Conservation (phyloP, 2,888 invertebrate genomes). For the Oscheius myriophilus region DNA sequence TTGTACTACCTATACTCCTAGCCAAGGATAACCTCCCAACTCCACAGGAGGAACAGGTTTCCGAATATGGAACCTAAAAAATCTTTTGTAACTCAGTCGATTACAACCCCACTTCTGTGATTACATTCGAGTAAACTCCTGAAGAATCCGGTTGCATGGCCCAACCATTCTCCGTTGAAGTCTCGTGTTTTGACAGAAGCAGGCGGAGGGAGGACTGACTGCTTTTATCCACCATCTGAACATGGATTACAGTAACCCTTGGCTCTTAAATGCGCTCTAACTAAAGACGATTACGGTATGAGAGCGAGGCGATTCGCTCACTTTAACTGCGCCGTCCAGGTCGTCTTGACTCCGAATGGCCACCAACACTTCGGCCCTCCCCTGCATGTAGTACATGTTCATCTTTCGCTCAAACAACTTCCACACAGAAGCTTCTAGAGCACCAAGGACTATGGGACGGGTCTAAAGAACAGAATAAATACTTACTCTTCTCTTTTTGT, state of each 20-base stretch:
- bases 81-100: neutral
- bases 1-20: conserved; percentile 10
- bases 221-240: conserved; percentile 20
- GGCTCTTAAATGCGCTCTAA: too few species aligned
- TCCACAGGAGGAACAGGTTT: conserved; percentile 28
- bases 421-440: conserved; percentile 5
- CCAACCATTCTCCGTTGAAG: conserved; percentile 7
- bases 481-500: too few species aligned
- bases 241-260: too few species aligned
- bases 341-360: conserved; percentile 70
- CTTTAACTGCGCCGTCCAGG: conserved; percentile 70
- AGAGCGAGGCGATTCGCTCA: conserved; percentile 33
- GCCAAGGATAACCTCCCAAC: conserved; percentile 12
- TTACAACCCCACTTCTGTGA: conserved; percentile 14
- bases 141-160: conserved; percentile 16
- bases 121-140: conserved; percentile 8
- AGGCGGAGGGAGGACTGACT: conserved; percentile 59
- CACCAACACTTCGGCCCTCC: conserved; percentile 66
- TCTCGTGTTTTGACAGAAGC: conserved; percentile 61
- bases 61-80: conserved; percentile 21
- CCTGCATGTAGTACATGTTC: conserved; percentile 53
- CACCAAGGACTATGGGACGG: conserved; percentile 13
- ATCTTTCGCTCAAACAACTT: conserved; percentile 37
- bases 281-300: too few species aligned
- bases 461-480: neutral